Conservation (phyloP, 35 echinoderm and acorn worm species). For the Ophiothrix spiculata region DNA sequence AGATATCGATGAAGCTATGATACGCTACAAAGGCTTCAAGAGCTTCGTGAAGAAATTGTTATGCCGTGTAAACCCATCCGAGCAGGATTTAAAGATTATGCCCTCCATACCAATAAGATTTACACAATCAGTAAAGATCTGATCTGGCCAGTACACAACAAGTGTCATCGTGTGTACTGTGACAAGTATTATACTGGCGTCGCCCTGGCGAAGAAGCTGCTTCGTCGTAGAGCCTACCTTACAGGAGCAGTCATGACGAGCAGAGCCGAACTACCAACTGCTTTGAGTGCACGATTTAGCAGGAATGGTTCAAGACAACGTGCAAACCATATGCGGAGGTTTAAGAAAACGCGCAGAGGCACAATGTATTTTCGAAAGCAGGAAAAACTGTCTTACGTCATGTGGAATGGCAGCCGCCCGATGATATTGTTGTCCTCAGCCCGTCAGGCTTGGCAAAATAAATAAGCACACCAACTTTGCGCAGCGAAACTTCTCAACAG, state of each 20-base stretch:
- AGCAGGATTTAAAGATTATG: neutral
- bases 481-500: neutral
- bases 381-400: neutral
- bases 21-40: neutral
- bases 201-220: neutral
- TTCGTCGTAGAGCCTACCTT: neutral
- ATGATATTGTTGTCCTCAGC: neutral
- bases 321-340: too few species aligned
- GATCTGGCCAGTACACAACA: neutral
- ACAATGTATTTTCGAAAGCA: neutral
- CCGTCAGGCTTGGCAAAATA: neutral
- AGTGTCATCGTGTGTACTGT: neutral
- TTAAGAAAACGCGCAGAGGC: neutral
- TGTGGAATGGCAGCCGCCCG: neutral
- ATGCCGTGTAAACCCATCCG: neutral
- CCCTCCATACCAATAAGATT: neutral
- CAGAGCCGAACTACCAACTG: too few species aligned
- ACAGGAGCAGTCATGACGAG: too few species aligned
- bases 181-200: neutral
- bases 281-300: too few species aligned
- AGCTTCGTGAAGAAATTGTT: neutral
- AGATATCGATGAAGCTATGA: neutral
- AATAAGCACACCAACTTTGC: neutral
- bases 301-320: too few species aligned
- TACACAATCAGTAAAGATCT: neutral